Percentiles rank a stretch among this genome's conserved stretches.
phyloP scores from a whole-genome alignment of 2,113 vertebrate genomes.

The Arvicanthis niloticus region DNA sequence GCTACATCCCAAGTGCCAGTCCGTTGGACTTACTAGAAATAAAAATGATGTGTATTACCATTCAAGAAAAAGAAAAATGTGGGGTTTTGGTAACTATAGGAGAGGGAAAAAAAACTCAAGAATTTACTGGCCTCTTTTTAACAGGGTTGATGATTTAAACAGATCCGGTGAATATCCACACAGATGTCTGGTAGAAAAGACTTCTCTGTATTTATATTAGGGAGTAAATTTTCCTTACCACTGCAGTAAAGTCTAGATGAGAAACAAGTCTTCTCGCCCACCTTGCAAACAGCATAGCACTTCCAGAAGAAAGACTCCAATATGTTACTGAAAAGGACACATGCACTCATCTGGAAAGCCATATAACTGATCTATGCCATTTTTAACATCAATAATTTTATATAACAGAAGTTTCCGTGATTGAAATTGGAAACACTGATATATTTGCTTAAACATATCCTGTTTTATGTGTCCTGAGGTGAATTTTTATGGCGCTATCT shows the following conservation, averaged over 20 bases:
- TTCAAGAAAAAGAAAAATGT: neutral
- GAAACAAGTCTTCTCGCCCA: neutral
- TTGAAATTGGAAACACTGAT: constrained; percentile 25
- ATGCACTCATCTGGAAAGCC: neutral
- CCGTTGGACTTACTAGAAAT: neutral
- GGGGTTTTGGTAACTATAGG: neutral
- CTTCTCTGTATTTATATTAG: neutral
- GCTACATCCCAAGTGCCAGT: neutral
- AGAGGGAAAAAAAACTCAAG: neutral
- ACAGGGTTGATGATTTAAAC: neutral
- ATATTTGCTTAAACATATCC: neutral
- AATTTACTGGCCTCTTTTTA: neutral
- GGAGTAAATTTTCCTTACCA: neutral
- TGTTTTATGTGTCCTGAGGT: constrained; percentile 18
- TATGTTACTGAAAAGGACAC: constrained; percentile 3
- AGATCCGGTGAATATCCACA: neutral
- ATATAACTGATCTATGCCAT: neutral
- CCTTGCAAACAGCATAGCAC: neutral
- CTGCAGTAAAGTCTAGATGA: neutral
- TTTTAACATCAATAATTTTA: constrained; percentile 39
- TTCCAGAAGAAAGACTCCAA: constrained; percentile 20
- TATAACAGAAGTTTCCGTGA: neutral
- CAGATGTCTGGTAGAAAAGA: neutral
- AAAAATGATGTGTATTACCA: constrained; percentile 37
- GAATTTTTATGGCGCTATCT: neutral